phyloP scores from a whole-genome alignment of 2,888 invertebrate species.

The Rhodophaea formosa region DNA sequence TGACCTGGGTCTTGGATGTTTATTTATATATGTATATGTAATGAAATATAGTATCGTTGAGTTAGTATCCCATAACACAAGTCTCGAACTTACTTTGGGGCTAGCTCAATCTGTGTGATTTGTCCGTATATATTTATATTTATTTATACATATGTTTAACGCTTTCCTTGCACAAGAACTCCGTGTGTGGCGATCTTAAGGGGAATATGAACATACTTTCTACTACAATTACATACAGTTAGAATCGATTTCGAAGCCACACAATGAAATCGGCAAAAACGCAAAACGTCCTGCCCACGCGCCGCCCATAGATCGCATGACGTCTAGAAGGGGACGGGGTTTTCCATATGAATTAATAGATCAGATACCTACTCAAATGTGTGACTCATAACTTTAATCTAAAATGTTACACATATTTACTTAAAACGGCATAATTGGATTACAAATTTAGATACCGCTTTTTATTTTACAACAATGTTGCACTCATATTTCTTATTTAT shows the following conservation, averaged over 20 bases:
- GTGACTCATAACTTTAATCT: no score
- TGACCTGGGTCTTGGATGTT: no score
- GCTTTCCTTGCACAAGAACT: background rate
- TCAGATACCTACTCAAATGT: no score
- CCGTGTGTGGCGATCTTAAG: conserved; percentile 6
- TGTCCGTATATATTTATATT: no score
- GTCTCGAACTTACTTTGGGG: background rate
- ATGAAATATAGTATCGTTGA: no score
- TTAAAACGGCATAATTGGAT: no score
- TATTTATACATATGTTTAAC: background rate
- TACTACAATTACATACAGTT: conserved; percentile 41
- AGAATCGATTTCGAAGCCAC: conserved; percentile 37
- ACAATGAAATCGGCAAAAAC: conserved; percentile 33
- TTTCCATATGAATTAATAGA: no score
- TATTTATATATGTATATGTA: no score
- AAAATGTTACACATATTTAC: no score
- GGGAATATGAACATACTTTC: conserved; percentile 29
- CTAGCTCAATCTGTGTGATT: background rate
- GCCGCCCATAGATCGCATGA: background rate
- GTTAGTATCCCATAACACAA: background rate
- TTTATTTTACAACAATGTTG: no score
- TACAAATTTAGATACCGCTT: no score
- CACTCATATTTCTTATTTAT: no score
- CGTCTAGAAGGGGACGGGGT: background rate
- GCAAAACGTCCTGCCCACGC: conserved; percentile 25